Evolutionary conservation across 2,888 invertebrate genomes (phyloP).

Genomic region (Allacma fusca): DNA sequence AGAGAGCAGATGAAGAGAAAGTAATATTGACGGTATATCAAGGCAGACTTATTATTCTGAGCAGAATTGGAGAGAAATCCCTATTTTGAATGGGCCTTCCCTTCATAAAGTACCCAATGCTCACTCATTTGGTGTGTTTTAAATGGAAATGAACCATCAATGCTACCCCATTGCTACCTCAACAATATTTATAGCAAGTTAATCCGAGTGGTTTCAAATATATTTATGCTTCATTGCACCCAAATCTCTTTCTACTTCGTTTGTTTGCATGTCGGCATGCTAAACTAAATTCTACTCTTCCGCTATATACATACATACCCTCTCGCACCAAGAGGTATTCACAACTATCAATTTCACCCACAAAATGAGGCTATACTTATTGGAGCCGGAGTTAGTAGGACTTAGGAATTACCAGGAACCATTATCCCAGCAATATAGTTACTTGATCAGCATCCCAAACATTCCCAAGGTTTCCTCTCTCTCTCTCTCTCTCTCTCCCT

Average conservation of each 20-base stretch:
- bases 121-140: slow-evolving; percentile 16
- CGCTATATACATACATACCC: no score
- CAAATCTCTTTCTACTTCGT: not conserved
- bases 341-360: no score
- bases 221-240: not conserved
- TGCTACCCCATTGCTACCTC: slow-evolving; percentile 20
- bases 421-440: not conserved
- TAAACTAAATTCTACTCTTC: no score
- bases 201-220: not conserved
- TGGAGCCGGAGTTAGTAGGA: no score
- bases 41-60: not conserved
- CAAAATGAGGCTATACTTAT: no score
- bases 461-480: not conserved
- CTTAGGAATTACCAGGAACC: not conserved
- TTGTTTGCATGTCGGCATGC: not conserved
- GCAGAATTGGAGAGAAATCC: not conserved
- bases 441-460: slow-evolving; percentile 13
- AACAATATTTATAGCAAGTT: slow-evolving; percentile 19
- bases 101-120: not conserved
- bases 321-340: no score
- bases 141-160: slow-evolving; percentile 18
- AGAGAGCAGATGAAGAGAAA: not conserved
- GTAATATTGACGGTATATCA: not conserved
- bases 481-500: no score
- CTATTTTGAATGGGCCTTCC: not conserved